Evolutionary conservation across 2,113 vertebrate species (phyloP), one percentile per base, ranked within the genome.

Genomic region (Lophotis ruficrista): DNA sequence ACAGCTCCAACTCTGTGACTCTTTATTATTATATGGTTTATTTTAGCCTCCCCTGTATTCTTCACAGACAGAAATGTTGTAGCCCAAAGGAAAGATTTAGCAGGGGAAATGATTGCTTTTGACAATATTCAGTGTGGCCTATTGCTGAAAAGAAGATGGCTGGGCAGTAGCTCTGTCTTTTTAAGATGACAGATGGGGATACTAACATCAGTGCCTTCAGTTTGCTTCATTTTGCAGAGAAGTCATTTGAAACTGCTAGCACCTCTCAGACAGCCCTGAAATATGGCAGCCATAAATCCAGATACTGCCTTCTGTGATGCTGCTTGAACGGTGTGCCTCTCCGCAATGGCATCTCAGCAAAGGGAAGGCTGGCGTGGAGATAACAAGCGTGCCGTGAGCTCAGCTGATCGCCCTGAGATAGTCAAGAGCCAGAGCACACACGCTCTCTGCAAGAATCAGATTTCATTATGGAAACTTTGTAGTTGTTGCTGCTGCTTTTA

Each of bases 201-300:
- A 50, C 57, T 91, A 90, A 89, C 69, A 69, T 71, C 57, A 9
- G 61, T 35, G 89, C 53, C 77, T 96, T 89, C 41, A 21, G 25
- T 87, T 89, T 79, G 73, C 83, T 94, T 89, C 83, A 61, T 92
- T 95, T 90, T 84, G 80, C 79, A 79, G 80, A 82, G 83, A 84
- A 92, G 80, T 37, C 37, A 12, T 87, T 81, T 87, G 83, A 94
- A 93, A 68, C 77, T 61, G 61, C 57, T 69, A 61, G 61, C 69
- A 69, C 25, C 51, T 92, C 85, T 95, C 65, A 77, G 51, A 61
- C 15, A 86, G 91, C 58, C 69, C 68, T 78, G 72, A 96, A 91
- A 94, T 75, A 93, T 10, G 56, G 69, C 78, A 94, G 57, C 58
- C 69, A 65, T 90, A 96, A 94, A 96, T 91, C 83, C 87, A 89